Conservation (phyloP, 2,888 invertebrate genomes). For the Dorcus hopei region DNA sequence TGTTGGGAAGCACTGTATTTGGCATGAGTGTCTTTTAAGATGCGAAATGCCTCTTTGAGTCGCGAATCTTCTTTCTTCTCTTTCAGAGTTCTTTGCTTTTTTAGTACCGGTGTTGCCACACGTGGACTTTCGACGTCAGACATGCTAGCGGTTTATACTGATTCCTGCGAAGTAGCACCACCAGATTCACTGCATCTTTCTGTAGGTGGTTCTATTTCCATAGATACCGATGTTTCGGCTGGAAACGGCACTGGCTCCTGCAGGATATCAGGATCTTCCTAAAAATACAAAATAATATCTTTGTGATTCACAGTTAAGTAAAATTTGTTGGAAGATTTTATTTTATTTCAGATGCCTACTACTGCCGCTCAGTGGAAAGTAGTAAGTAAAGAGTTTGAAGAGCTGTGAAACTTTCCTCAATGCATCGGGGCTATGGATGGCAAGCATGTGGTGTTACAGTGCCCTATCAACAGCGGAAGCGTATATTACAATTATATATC, state of each 20-base stretch:
- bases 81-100: neutral
- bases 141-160: too few relatives aligned
- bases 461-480: conserved; percentile 18
- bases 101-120: neutral
- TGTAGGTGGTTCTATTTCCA: too few relatives aligned
- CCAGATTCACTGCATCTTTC: too few relatives aligned
- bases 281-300: too few relatives aligned
- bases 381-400: conserved; percentile 28
- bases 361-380: conserved; percentile 32
- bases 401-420: conserved; percentile 38
- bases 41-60: neutral
- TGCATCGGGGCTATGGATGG: conserved; percentile 38
- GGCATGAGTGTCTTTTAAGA: neutral
- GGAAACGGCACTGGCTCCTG: too few relatives aligned
- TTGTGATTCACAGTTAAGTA: too few relatives aligned
- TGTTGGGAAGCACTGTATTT: neutral
- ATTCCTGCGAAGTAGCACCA: too few relatives aligned
- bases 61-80: too few relatives aligned
- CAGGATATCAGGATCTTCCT: too few relatives aligned
- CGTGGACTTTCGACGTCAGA: too few relatives aligned
- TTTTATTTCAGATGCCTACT: conserved; percentile 23
- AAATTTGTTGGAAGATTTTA: neutral
- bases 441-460: conserved; percentile 36
- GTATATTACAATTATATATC: conserved; percentile 38
- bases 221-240: too few relatives aligned